Conservation (phyloP, 1,140 invertebrate genomes). For the Trachymyrmex septentrionalis region DNA sequence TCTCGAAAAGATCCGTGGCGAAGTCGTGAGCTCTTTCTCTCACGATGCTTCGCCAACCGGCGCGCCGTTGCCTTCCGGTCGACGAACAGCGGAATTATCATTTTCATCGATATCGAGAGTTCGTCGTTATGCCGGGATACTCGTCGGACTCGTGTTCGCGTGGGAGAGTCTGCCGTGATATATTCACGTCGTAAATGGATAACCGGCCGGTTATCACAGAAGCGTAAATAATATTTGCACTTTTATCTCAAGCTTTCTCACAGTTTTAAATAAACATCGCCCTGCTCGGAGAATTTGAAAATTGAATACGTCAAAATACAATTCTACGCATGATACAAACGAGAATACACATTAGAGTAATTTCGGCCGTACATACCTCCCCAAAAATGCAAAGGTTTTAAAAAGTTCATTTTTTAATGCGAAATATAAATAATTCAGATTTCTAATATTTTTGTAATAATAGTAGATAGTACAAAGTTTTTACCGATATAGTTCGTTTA, state of each 20-base stretch:
- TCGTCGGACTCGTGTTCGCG: background rate
- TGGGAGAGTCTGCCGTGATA: slow-evolving; percentile 23
- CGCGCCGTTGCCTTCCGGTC: slow-evolving; percentile 52
- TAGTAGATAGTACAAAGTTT: no score
- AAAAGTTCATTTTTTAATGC: no score
- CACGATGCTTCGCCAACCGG: slow-evolving; percentile 47
- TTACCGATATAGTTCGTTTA: no score
- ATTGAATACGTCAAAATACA: background rate
- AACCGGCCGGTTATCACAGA: background rate
- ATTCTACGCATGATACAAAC: background rate
- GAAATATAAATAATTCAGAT: no score
- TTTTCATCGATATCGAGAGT: slow-evolving; percentile 51
- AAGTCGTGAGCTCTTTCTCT: slow-evolving; percentile 60
- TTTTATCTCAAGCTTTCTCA: background rate
- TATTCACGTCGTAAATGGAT: slow-evolving; percentile 25
- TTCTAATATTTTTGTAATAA: no score
- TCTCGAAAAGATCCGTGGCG: slow-evolving; percentile 45
- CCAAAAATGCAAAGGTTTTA: no score
- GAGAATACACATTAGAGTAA: no score
- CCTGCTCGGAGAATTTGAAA: background rate
- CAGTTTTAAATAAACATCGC: background rate
- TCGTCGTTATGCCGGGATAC: slow-evolving; percentile 16
- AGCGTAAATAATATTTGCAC: background rate
- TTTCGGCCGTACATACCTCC: no score
- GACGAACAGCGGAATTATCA: slow-evolving; percentile 47